Base-by-base conservation (phyloP, 1,140 invertebrate genomes). In the Cyrtorhinus lividipennis region DNA sequence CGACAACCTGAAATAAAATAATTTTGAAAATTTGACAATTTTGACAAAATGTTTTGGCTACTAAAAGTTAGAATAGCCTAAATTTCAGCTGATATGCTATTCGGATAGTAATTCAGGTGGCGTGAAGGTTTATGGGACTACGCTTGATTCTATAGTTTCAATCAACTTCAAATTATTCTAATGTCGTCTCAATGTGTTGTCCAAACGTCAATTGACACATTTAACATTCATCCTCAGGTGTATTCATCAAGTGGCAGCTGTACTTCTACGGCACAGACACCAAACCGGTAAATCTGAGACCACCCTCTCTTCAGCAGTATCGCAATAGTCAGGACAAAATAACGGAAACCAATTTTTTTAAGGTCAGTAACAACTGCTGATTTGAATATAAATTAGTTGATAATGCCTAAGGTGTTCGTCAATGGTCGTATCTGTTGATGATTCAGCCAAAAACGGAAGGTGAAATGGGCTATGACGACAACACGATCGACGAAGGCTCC, bases 201-300 rank as follows among this genome's bases (percentile, higher is more conserved):
- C n/a, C n/a, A n/a, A n/a, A n/a, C n/a, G n/a, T n/a, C n/a, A n/a
- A n/a, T n/a, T n/a, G n/a, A n/a, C n/a, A n/a, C n/a, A n/a, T n/a
- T n/a, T n/a, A n/a, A n/a, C n/a, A n/a, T n/a, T n/a, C n/a, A n/a
- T n/a, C n/a, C 68, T 10, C 72, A 81, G 81, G 81, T 27, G 85
- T 91, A 59, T 71, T 95, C 44, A 88, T 89, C 68, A 92, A 92
- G 74, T 94, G 90, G 90, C 90, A 93, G 73, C 74, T 96, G 53
- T 90, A 95, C 69, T 88, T 95, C 71, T 94, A 95, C 69, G 92
- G 92, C 18, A 95, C 92, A 0, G 79, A 86, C 26, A 80, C 82
- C 2, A 87, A 92, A 72, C 90, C 90, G 0, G 82, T 91, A 65
- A 78, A 85, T 65, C 75, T 89, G 23, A 73, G 78, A 27, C 62